Evolutionary conservation across 2,888 invertebrate species (phyloP).

Genomic region (Uropetala carovei): DNA sequence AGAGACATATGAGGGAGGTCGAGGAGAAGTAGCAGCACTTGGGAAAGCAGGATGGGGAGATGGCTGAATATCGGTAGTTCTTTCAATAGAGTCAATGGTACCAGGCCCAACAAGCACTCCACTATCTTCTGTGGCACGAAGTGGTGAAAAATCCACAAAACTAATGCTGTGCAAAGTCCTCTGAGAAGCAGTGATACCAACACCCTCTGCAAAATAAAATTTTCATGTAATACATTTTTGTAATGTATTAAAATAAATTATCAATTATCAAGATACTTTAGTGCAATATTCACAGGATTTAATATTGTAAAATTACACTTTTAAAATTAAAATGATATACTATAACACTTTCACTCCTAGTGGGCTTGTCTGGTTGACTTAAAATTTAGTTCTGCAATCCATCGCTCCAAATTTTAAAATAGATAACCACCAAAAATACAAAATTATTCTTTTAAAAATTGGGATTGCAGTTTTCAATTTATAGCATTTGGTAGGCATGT

Average conservation of each 20-base stretch:
- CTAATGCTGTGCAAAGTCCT: constrained; percentile 65
- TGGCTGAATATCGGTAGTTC: neutral
- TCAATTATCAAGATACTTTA: neutral
- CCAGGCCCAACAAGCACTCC: constrained; percentile 32
- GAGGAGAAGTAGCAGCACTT: constrained; percentile 27
- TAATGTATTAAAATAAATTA: neutral
- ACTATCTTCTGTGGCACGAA: constrained; percentile 55
- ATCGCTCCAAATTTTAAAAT: no score
- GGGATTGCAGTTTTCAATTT: no score
- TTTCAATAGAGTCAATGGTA: neutral
- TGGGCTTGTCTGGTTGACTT: no score
- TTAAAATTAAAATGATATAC: no score
- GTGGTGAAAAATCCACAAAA: constrained; percentile 59
- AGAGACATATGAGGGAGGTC: constrained; percentile 87
- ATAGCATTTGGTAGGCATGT: no score
- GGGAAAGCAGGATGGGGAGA: constrained; percentile 44
- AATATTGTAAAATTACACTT: no score
- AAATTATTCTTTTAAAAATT: no score
- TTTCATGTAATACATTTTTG: neutral
- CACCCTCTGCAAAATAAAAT: constrained; percentile 43
- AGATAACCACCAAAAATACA: no score
- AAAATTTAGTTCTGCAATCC: no score
- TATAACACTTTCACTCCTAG: no score
- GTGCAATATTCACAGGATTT: no score
- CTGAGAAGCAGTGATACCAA: constrained; percentile 58